Percentiles rank a stretch among this genome's conserved stretches.
Evolutionary conservation across 2,888 invertebrate species (phyloP).

Genomic region (Nomada flava): DNA sequence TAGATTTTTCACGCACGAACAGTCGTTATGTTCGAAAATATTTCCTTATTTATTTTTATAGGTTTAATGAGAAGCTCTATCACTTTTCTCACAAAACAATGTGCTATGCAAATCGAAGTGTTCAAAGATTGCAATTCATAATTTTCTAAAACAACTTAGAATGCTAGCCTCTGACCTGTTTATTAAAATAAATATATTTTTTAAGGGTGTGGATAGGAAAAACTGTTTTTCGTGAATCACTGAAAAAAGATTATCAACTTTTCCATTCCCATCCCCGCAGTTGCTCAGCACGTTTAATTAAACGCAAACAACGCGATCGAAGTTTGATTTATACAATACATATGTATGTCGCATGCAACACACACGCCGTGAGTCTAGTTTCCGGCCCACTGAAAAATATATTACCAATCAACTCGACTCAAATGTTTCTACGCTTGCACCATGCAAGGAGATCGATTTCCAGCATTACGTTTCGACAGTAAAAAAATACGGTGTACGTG

Average conservation of each 20-base stretch:
- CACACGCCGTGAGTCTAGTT: constrained; percentile 6
- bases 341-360: constrained; percentile 22
- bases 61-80: no score
- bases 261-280: not conserved
- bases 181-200: no score
- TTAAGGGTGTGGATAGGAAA: no score
- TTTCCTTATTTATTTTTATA: no score
- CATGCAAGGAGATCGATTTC: constrained; percentile 44
- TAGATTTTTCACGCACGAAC: not conserved
- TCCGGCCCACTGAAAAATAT: constrained; percentile 23
- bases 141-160: no score
- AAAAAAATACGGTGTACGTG: constrained; percentile 45
- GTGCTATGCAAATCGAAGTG: no score
- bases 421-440: constrained; percentile 3
- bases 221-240: no score
- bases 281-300: constrained; percentile 16
- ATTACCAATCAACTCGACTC: constrained; percentile 3
- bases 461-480: constrained; percentile 45
- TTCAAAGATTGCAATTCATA: no score
- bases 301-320: constrained; percentile 5
- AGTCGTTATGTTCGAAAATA: no score
- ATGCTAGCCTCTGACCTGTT: no score
- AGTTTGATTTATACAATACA: not conserved
- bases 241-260: no score
- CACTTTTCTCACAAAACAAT: no score